Base-by-base conservation (phyloP, 2,797 vertebrate genomes). In the Sciurus carolinensis region DNA sequence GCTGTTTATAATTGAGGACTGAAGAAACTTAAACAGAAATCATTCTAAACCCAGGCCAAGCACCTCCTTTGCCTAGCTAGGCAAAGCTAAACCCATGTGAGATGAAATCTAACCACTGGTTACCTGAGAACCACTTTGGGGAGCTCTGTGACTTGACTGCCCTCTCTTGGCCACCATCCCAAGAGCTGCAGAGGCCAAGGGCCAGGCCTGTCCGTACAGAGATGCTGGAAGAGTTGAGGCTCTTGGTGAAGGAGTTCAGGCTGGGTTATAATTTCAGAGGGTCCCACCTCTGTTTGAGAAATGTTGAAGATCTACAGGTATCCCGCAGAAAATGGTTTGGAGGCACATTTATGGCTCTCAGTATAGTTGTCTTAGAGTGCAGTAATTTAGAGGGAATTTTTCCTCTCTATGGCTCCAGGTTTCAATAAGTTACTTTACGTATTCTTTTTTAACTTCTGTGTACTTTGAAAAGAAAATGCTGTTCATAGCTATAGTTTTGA, bases 1-100 rank as follows among this genome's bases (percentile, higher is more conserved):
- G 95, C 84, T 96, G 36, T 97, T 98, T 83, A 64, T 69, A 97
- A 95, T 84, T 39, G 50, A 96, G 88, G 72, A 93, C 90, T 42
- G 66, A 84, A 91, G 95, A 95, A 95, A 96, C 95, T 91, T 92
- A 95, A 97, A 97, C 97, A 97, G 87, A 97, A 98, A 84, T 94
- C 79, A 50, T 87, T 97, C 93, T 83, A 71, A 93, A 93, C 94
- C 82, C 22, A 44, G 93, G 79, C 97, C 91, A 97, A 93, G 66
- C 6, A 14, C 47, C 90, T 93, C 88, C 64, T 97, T 95, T 92
- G 93, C 96, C 82, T 76, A 44, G 54, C 12, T 14, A 39, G 94
- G 96, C 95, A 92, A 66, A 95, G 96, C 96, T 95, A 42, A 96
- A 90, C 75, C 94, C 71, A 59, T 39, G 22, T 86, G 62, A 91